phyloP scores from a whole-genome alignment of 2,888 invertebrate genomes.

The Lasioglossum vierecki region DNA sequence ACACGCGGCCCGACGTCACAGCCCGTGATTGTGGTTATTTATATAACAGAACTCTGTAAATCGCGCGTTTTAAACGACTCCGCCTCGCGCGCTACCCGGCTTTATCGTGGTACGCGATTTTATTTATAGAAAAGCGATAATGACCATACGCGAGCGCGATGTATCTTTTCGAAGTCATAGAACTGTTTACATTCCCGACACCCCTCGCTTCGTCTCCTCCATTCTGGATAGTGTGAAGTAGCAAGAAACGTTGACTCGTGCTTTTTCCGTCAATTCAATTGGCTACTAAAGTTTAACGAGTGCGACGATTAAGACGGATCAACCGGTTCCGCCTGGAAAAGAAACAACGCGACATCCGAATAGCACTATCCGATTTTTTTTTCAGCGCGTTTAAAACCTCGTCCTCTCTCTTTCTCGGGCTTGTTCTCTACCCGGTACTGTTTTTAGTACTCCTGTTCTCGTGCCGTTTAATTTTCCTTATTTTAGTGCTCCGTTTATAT shows the following conservation, averaged over 20 bases:
- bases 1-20: slow-evolving; percentile 60
- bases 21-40: slow-evolving; percentile 70
- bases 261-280: not conserved
- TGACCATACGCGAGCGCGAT: slow-evolving; percentile 52
- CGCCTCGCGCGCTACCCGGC: slow-evolving; percentile 45
- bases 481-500: not conserved
- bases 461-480: not conserved
- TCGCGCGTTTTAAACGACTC: slow-evolving; percentile 65
- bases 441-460: not conserved
- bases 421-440: not conserved
- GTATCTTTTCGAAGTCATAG: slow-evolving; percentile 47
- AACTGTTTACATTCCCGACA: slow-evolving; percentile 25
- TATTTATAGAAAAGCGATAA: slow-evolving; percentile 70
- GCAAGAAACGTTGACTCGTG: not conserved
- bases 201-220: not conserved
- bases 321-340: not conserved
- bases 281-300: slow-evolving; percentile 30
- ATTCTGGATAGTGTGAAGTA: not conserved
- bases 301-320: not conserved
- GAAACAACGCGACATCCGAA: not conserved
- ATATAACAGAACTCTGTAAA: slow-evolving; percentile 69
- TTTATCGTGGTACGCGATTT: slow-evolving; percentile 64
- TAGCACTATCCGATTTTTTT: not conserved
- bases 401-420: not conserved
- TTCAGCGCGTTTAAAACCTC: not conserved